Evolutionary conservation across 1,140 invertebrate species (phyloP).

Genomic region (Heliconius hewitsoni): DNA sequence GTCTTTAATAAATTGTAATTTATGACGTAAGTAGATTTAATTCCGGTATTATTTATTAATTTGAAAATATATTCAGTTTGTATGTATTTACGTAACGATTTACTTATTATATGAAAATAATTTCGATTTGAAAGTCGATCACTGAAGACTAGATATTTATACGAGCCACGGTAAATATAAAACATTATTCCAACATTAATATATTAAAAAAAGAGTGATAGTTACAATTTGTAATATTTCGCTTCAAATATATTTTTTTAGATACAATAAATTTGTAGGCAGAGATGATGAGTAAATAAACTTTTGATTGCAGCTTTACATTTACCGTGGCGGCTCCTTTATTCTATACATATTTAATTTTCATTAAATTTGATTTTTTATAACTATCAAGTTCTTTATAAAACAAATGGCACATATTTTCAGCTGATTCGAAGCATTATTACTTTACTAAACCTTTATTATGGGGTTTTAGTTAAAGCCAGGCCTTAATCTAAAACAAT

Average conservation of each 20-base stretch:
- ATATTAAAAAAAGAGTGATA: slow-evolving; percentile 9
- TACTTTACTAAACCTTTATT: slow-evolving; percentile 45
- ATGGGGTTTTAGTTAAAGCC: slow-evolving; percentile 60
- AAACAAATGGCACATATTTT: slow-evolving; percentile 58
- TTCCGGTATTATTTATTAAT: slow-evolving; percentile 51
- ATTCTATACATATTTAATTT: slow-evolving; percentile 21
- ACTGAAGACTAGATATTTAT: slow-evolving; percentile 37
- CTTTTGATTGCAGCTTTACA: slow-evolving; percentile 2
- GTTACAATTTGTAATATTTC: not conserved
- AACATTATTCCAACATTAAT: slow-evolving; percentile 14
- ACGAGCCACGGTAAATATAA: slow-evolving; percentile 34
- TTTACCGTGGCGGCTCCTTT: slow-evolving; percentile 23
- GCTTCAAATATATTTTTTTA: not conserved
- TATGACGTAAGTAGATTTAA: slow-evolving; percentile 59
- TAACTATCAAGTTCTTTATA: slow-evolving; percentile 41
- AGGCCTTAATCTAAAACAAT: slow-evolving; percentile 63
- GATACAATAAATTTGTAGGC: not conserved
- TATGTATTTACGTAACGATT: slow-evolving; percentile 48
- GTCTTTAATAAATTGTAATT: slow-evolving; percentile 67
- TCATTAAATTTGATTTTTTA: slow-evolving; percentile 33
- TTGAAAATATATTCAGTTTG: slow-evolving; percentile 62
- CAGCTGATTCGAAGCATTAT: slow-evolving; percentile 46
- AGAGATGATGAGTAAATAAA: slow-evolving; percentile 11
- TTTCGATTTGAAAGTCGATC: slow-evolving; percentile 42
- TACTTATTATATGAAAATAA: slow-evolving; percentile 65